Percentiles rank a stretch among this genome's conserved stretches.
phyloP scores from a whole-genome alignment of 2,888 invertebrate genomes.

The Eilema griseolum region DNA sequence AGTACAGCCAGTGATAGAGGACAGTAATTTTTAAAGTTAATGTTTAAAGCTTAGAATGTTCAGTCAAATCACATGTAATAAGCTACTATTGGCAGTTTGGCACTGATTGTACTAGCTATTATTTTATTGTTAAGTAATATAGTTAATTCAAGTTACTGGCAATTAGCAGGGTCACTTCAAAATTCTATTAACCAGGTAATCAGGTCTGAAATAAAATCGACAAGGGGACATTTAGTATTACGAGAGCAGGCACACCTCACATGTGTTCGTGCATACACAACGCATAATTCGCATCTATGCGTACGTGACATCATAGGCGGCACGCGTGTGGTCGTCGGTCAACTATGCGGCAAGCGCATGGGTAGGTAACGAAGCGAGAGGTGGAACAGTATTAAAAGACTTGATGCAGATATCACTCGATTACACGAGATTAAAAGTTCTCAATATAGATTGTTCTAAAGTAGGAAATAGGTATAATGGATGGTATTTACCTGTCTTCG shows the following conservation, averaged over 20 bases:
- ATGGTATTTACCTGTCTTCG: slow-evolving; percentile 74
- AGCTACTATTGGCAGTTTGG: too few relatives aligned
- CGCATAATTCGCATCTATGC: not conserved
- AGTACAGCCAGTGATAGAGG: too few relatives aligned
- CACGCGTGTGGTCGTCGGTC: not conserved
- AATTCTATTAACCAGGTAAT: not conserved
- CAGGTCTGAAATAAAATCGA: not conserved
- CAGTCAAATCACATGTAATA: too few relatives aligned
- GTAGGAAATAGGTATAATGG: not conserved
- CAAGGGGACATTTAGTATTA: not conserved
- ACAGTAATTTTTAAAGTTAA: too few relatives aligned
- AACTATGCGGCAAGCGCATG: not conserved
- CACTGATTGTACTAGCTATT: too few relatives aligned
- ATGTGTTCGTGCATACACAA: not conserved
- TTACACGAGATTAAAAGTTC: not conserved
- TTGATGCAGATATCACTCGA: too few relatives aligned
- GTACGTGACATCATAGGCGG: not conserved
- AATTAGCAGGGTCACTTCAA: not conserved
- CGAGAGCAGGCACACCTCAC: not conserved
- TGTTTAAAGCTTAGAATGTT: too few relatives aligned
- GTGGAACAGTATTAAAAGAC: not conserved
- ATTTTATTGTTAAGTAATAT: too few relatives aligned
- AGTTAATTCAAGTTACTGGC: not conserved
- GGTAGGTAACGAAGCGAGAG: not conserved
- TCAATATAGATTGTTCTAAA: too few relatives aligned